Base-by-base conservation (phyloP, 1,140 invertebrate genomes). In the Pogonus chalceus region DNA sequence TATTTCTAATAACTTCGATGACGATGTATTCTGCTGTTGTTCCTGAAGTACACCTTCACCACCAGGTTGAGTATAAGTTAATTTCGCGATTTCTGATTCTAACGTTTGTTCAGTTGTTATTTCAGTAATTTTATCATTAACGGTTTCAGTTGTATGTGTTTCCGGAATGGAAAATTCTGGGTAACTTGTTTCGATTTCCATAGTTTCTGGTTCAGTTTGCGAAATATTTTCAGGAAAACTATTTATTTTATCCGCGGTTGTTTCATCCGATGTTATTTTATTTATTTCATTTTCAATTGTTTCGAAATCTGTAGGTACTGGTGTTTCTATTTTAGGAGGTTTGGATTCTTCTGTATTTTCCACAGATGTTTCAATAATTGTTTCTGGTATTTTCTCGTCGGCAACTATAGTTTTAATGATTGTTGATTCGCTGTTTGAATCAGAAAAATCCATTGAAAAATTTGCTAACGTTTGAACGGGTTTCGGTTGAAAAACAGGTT, bases 1-100 rank as follows among this genome's bases (percentile, higher is more conserved):
- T 43, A 76, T 74, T 56, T 73, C 72, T 47, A 76, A 63, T 35
- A 74, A 55, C 67, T 72, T 74, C 10, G 72, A 70, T 7, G 70
- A 68, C 20, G 65, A 20, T n/a, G 24, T 50, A 23, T 46, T 51
- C 20, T 51, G 35, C 12, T 52, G 18, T 22, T 43, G 35, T 24
- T 51, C 54, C 23, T 51, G 49, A 14, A 55, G 4, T n/a, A 51
- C 35, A 16, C 24, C 31, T 2, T 51, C 37, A 1, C 31, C 31
- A 23, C 51, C 56, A 12, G 53, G 20, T 20, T 46, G 46, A 1
- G 52, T 50, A 39, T 54, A 46, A 7, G 56, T 57, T 12, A 57
- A 21, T 39, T 53, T 51, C 1, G 56, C 51, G 18, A 57, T 53
- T 23, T 57, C 51, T 1, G 51, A 54, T 54, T 57, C 56, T 12